phyloP scores from a whole-genome alignment of 2,797 vertebrate species.

The Sebastes itinus region DNA sequence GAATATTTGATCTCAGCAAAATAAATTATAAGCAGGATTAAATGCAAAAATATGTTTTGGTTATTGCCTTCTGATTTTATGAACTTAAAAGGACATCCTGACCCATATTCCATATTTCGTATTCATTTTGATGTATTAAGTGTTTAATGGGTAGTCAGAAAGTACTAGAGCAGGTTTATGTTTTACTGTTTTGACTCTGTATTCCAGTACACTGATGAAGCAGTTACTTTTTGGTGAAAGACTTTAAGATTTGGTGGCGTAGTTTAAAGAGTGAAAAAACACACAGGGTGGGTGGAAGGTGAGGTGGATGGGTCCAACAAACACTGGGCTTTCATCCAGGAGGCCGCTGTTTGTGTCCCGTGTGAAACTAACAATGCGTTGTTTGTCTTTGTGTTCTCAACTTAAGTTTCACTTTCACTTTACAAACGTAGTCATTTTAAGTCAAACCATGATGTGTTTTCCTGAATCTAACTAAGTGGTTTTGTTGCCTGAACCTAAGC shows the following conservation, averaged over 20 bases:
- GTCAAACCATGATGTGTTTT: no score
- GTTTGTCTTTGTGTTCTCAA: no score
- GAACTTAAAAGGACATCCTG: background rate
- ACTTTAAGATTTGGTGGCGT: background rate
- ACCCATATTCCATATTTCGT: background rate
- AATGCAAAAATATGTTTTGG: background rate
- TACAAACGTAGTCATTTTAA: no score
- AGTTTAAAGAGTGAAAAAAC: no score
- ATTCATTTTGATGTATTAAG: background rate
- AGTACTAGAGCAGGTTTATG: background rate
- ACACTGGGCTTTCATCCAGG: no score
- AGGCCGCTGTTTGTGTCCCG: no score
- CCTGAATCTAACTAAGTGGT: no score
- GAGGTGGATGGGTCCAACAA: no score
- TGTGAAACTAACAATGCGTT: no score
- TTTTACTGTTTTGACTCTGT: background rate
- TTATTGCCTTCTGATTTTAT: background rate
- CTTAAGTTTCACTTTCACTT: no score
- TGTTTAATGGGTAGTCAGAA: background rate
- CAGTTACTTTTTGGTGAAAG: background rate
- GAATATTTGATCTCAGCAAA: background rate
- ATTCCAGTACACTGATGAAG: background rate
- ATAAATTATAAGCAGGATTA: background rate
- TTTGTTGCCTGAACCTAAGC: no score
- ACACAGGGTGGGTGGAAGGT: no score